These are phyloP conservation scores for Ferrisia virgata DNA, from an alignment of 2,888 invertebrate genomes.

Conservation along the genomic window DNA sequence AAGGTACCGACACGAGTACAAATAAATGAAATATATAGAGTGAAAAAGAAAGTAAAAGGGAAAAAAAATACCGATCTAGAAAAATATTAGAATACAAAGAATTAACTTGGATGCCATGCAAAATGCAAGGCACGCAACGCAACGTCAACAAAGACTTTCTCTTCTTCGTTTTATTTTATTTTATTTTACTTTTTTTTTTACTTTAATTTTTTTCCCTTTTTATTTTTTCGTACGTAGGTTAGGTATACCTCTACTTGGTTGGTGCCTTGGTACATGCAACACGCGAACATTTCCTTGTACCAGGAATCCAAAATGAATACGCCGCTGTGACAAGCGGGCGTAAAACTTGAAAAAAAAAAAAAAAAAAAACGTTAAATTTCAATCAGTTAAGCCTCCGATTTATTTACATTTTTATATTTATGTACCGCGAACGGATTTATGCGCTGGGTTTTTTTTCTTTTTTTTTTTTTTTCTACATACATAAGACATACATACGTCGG, in stretches of 20 bases:
- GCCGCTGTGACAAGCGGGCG: conserved; percentile 22
- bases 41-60: background rate
- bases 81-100: conserved; percentile 38
- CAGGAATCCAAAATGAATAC: conserved; percentile 23
- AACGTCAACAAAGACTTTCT: conserved; percentile 37
- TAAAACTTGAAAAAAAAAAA: background rate
- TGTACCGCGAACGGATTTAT: conserved; percentile 37
- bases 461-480: too few relatives aligned
- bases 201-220: too few relatives aligned
- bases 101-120: conserved; percentile 42
- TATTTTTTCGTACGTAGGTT: too few relatives aligned
- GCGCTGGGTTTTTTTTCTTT: background rate
- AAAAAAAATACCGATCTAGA: conserved; percentile 11
- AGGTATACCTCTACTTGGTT: too few relatives aligned
- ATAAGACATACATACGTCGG: too few relatives aligned
- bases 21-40: background rate
- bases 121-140: conserved; percentile 37
- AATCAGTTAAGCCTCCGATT: conserved; percentile 36
- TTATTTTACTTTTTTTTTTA: background rate
- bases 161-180: background rate
- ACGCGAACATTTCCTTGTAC: conserved; percentile 25
- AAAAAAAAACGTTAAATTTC: conserved; percentile 36
- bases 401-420: conserved; percentile 35
- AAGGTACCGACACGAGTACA: background rate
- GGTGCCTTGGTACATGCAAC: background rate